Evolutionary conservation across 1,140 invertebrate species (phyloP).

Genomic region (Plectus sambesii): DNA sequence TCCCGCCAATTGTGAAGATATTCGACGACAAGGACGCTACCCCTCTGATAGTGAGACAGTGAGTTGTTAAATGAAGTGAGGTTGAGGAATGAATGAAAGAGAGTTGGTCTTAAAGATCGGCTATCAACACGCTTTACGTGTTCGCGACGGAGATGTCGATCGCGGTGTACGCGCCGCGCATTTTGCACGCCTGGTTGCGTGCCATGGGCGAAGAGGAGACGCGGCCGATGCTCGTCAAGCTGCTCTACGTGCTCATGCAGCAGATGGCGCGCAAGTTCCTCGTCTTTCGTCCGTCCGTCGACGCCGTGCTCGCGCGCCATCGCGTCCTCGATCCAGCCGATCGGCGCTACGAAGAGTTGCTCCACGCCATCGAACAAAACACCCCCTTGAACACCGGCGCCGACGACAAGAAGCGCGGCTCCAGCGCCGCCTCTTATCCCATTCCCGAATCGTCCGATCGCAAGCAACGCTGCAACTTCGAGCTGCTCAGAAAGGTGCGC

Average conservation of each 20-base stretch:
- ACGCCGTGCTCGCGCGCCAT: conserved; percentile 64
- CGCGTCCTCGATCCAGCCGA: conserved; percentile 69
- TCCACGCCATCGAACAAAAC: too few species aligned
- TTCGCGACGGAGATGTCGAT: conserved; percentile 22
- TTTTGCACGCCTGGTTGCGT: conserved; percentile 39
- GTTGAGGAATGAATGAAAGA: too few species aligned
- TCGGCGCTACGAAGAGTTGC: too few species aligned
- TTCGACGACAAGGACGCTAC: too few species aligned
- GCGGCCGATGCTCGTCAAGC: conserved; percentile 25
- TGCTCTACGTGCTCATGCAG: conserved; percentile 26
- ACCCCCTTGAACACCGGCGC: too few species aligned
- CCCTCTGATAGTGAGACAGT: conserved; percentile 23
- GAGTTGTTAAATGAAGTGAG: too few species aligned
- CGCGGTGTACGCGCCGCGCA: conserved; percentile 28
- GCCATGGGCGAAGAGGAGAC: conserved; percentile 27
- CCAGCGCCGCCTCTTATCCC: too few species aligned
- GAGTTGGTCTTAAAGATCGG: conserved; percentile 10
- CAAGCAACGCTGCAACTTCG: conserved; percentile 68
- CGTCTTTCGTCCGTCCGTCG: conserved; percentile 30
- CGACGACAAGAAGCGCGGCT: too few species aligned
- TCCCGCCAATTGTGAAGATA: too few species aligned
- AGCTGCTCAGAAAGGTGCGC: conserved; percentile 82
- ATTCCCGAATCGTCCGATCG: too few species aligned
- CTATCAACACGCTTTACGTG: conserved; percentile 25
- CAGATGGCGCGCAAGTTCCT: conserved; percentile 40